Base-by-base conservation (phyloP, 1,140 invertebrate genomes). In the Agraylea sexmaculata region DNA sequence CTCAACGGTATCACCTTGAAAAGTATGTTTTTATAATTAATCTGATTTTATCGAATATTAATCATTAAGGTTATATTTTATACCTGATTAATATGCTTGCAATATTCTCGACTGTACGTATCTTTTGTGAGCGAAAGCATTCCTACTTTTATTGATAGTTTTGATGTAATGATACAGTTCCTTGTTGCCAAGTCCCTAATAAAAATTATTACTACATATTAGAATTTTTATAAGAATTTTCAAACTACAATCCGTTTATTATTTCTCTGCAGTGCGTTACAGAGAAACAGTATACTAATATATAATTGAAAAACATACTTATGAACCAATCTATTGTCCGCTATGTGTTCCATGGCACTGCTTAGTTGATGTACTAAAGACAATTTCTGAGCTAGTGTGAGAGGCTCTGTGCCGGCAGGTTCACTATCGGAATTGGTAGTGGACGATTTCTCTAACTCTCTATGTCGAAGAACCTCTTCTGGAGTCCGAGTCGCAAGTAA, bases 131-230 rank as follows among this genome's bases (percentile, higher is more conserved):
- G 71, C 15, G 80, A 77, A 1, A 87, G 75, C 52, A 83, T 66
- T 3, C 86, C 83, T 23, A 95, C 73, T 69, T 94, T 93, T 6
- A 92, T 72, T 15, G 78, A 74, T 2, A 92, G 65, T 43, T 78
- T 75, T 13, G 87, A 87, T 0, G 84, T 79, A 29, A 95, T 80
- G 12, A 93, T 62, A 55, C 92, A 89, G 59, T 97, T 97, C n/a
- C 92, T 72, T 0, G 91, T 81, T 4, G 91, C 90, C 40, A 97
- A 67, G 62, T 97, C 93, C 51, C 73, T 70, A 55, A 34, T 4
- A 29, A 29, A 15, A 39, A 18, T 13, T 29, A 41, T 31, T 5
- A 28, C 12, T 13, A 40, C 7, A 11, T 33, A 31, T 12, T 7
- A 31, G 16, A n/a, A n/a, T n/a, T n/a, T n/a, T n/a, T n/a, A 31